These are phyloP conservation scores for Cynoglossus semilaevis DNA, from an alignment of 2,113 vertebrate species.

Conservation along the genomic window DNA sequence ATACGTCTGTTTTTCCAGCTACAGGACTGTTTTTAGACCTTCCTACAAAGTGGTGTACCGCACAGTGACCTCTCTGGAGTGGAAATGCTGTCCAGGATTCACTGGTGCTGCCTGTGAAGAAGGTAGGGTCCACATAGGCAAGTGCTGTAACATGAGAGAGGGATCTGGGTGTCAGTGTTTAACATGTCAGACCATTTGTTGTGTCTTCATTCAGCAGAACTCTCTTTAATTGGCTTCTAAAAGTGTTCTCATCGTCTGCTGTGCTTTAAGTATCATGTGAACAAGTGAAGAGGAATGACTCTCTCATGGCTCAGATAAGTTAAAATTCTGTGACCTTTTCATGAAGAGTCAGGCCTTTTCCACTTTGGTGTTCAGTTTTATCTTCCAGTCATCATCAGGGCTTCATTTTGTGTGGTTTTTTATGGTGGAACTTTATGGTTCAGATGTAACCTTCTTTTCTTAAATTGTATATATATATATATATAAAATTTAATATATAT, in stretches of 20 bases:
- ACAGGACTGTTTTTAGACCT: constrained; percentile 85
- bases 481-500: too few species aligned
- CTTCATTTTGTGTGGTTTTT: constrained; percentile 39
- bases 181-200: neutral
- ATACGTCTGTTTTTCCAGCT: constrained; percentile 77
- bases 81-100: constrained; percentile 92
- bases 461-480: too few species aligned
- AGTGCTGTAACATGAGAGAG: neutral
- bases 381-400: constrained; percentile 20
- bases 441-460: too few species aligned
- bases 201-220: neutral
- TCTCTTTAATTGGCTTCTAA: constrained; percentile 1
- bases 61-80: constrained; percentile 87
- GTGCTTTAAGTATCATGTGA: neutral
- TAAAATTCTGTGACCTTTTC: too few species aligned
- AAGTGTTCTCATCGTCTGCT: neutral
- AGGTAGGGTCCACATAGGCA: constrained; percentile 72
- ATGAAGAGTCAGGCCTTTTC: constrained; percentile 40
- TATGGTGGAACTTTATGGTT: constrained; percentile 35
- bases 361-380: constrained; percentile 51
- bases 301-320: constrained; percentile 52
- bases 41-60: constrained; percentile 89
- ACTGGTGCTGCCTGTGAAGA: constrained; percentile 82
- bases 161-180: constrained; percentile 3
- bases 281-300: constrained; percentile 44